A percentile compares a stretch with the other conserved stretches of the same genome.
Evolutionary conservation across 1,140 invertebrate genomes (phyloP).

Genomic region (Nasonia giraulti): DNA sequence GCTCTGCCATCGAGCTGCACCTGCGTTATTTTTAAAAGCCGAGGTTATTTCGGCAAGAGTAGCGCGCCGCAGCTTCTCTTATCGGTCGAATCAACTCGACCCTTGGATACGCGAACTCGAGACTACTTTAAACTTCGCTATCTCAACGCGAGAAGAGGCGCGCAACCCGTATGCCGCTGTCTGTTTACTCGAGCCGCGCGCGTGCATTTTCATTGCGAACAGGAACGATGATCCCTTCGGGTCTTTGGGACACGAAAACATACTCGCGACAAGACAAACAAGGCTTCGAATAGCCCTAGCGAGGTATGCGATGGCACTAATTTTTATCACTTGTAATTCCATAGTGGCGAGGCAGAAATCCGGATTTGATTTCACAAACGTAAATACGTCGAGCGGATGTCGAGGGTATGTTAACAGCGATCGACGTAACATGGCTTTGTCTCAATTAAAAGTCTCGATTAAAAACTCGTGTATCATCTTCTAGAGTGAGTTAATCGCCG

Average conservation of each 20-base stretch:
- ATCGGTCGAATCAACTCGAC: constrained; percentile 24
- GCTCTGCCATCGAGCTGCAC: neutral
- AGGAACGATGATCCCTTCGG: neutral
- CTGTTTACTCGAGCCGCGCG: neutral
- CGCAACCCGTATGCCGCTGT: neutral
- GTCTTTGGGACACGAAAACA: neutral
- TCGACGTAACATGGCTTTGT: too few relatives aligned
- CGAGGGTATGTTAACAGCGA: too few relatives aligned
- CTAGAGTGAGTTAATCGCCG: too few relatives aligned
- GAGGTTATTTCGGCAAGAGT: neutral
- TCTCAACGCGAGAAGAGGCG: neutral
- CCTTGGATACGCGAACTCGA: neutral
- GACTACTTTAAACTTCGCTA: neutral
- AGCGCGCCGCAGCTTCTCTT: neutral
- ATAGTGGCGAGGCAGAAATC: too few relatives aligned
- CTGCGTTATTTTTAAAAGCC: constrained; percentile 1
- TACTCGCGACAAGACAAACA: neutral
- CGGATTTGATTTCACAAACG: too few relatives aligned
- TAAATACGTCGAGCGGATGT: too few relatives aligned
- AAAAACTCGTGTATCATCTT: too few relatives aligned
- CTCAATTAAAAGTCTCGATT: too few relatives aligned
- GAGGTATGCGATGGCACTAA: neutral
- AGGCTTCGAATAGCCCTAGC: neutral
- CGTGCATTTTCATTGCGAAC: too few relatives aligned
- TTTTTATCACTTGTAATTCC: too few relatives aligned